Evolutionary conservation across 1,140 invertebrate species (phyloP), one percentile per base, ranked within the genome.

Genomic region (Linepithema humile): DNA sequence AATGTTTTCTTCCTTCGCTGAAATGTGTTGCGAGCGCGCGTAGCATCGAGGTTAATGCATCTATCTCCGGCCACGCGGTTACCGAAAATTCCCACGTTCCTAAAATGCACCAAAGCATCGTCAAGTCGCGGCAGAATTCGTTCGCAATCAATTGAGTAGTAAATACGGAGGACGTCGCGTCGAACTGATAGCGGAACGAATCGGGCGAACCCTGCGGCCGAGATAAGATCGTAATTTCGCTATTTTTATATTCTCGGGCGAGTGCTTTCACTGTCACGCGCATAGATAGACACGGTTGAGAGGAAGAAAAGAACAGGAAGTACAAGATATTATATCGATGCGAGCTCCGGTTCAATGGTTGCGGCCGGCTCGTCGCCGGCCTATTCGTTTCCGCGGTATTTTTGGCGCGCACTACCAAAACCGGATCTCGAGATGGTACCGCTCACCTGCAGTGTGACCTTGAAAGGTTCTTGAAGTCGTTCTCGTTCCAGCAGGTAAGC

Each of bases 391-490:
- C 20, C 69, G 40, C 43, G 78, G 69, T 80, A 89, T 88, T 89
- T 89, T 89, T 78, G 87, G 67, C 20, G 40, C 50, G 43, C 55
- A 9, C 35, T 48, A 23, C n/a, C 65, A 60, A 89, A 90, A 91
- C 89, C 87, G 84, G 83, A 90, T 89, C 83, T 88, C 77, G 70
- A 80, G 87, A 88, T 89, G 85, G 77, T 87, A 85, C 67, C 50
- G 67, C 92, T 95, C 70, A 97, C 96, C 93, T 96, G 95, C 32
- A 97, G 92, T 35, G 96, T 97, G 90, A 98, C 97, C 95, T 99
- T 99, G 91, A 98, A 97, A 55, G 98, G 98, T 94, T 99, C 97
- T 87, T 97, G 96, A 87, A 97, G 96, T 85, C 96, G 96, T 89
- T 98, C 97, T 85, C 97, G 96, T 91, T 97, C 96, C 83, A 98